These are phyloP conservation scores for Microctenopoma steveboyesi DNA, from an alignment of 2,797 vertebrate species.

Conservation along the genomic window DNA sequence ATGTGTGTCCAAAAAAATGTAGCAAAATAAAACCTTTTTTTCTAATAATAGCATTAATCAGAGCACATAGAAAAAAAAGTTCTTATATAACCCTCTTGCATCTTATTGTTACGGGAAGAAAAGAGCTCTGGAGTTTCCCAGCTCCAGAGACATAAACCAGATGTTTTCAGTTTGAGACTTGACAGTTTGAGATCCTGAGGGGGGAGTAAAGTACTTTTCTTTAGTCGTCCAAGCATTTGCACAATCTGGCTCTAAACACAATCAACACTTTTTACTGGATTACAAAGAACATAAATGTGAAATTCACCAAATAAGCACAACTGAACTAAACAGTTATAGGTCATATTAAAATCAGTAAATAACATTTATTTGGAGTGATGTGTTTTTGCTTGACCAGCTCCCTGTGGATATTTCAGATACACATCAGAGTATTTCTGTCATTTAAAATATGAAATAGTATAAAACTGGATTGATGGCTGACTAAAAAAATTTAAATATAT, in stretches of 20 bases:
- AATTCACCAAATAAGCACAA: neutral
- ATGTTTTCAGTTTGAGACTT: conserved; percentile 55
- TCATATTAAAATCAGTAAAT: neutral
- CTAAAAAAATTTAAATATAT: no score
- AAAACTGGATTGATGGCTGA: no score
- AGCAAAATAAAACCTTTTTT: neutral
- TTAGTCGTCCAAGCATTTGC: conserved; percentile 26
- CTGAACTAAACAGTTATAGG: neutral
- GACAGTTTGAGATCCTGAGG: conserved; percentile 23
- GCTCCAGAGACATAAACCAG: conserved; percentile 59
- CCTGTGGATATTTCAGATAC: no score
- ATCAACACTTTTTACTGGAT: neutral
- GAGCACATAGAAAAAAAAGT: neutral
- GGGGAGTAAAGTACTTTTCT: neutral
- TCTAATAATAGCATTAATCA: neutral
- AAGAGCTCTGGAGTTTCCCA: conserved; percentile 50
- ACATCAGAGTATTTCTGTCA: no score
- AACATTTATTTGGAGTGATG: neutral
- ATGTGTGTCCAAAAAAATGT: conserved; percentile 11
- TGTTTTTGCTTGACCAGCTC: neutral
- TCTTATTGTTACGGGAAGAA: conserved; percentile 54
- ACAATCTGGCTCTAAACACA: conserved; percentile 17
- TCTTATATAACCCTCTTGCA: conserved; percentile 25
- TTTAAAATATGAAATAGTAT: no score
- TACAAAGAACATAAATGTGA: neutral